Base-by-base conservation (phyloP, 1,140 invertebrate genomes). In the Drosophila bocki region DNA sequence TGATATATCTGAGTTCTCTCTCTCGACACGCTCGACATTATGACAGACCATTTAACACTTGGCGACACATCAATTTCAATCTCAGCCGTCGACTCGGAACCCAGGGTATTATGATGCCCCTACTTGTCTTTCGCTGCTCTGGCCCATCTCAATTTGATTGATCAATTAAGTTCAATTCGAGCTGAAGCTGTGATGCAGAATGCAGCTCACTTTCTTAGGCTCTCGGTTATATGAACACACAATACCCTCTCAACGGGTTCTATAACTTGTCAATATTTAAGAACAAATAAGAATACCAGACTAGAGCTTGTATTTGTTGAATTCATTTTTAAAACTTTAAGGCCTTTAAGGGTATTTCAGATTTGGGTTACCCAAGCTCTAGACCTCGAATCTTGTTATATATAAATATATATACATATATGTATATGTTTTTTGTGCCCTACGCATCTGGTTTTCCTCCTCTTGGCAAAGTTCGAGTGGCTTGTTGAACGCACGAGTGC, bases 151-250 rank as follows among this genome's bases (percentile, higher is more conserved):
- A 80, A 86, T 86, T 87, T 86, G 83, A 83, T 87, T 82, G 53
- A 56, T 78, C 84, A 87, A 87, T 87, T 88, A 87, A 83, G 80
- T 83, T 88, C 69, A 87, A 88, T 87, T 87, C 77, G 57, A 80
- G 76, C 57, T 71, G 44, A 37, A 80, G 72, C 60, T 82, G 47
- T 48, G 53, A 22, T 33, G 54, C 61, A 68, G 41, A 60, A 50
- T 62, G 75, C 62, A 68, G 47, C 37, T 50, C 39, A 59, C 56
- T 57, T 58, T 51, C 22, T 58, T n/a, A 17, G 11, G 32, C n/a
- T n/a, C 8, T 13, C 9, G 35, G 54, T 35, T 33, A 22, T 35
- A 26, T 8, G 12, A 15, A 48, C 22, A 48, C 35, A 17, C 41
- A n/a, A 17, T 57, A 37, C 60, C 22, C 67, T 53, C 1, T 5